These are phyloP conservation scores for Achlya flavicornis DNA, from an alignment of 2,888 invertebrate genomes.

Conservation along the genomic window DNA sequence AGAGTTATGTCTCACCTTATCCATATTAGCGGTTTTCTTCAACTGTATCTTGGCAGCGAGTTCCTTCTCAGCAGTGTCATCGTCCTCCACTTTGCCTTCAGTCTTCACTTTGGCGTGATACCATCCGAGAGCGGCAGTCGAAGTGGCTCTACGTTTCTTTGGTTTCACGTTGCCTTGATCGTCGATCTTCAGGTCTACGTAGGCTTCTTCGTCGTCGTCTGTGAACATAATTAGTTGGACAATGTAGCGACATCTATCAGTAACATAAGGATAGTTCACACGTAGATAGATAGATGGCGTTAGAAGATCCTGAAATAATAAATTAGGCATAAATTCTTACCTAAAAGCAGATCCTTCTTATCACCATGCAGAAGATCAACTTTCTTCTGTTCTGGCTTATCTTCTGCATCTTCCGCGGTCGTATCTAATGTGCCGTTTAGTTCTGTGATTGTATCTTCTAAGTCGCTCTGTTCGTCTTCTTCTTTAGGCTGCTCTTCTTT, in stretches of 20 bases:
- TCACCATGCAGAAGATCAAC: constrained; percentile 69
- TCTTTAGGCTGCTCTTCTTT: constrained; percentile 44
- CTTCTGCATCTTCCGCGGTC: constrained; percentile 40
- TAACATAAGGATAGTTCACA: too few species aligned
- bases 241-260: too few species aligned
- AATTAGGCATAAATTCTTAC: constrained; percentile 39
- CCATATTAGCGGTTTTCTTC: constrained; percentile 71
- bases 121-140: constrained; percentile 55
- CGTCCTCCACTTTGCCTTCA: constrained; percentile 28
- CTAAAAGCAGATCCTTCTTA: constrained; percentile 72
- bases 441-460: constrained; percentile 38
- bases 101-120: constrained; percentile 64
- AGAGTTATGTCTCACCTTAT: constrained; percentile 51
- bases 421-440: constrained; percentile 40
- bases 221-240: constrained; percentile 37
- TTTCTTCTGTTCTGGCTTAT: constrained; percentile 58
- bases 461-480: constrained; percentile 19
- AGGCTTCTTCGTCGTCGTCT: constrained; percentile 73
- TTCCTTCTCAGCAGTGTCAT: constrained; percentile 48
- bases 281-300: too few species aligned
- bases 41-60: constrained; percentile 65
- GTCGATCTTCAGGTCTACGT: constrained; percentile 74
- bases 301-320: not conserved
- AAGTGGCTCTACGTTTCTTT: constrained; percentile 47
- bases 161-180: constrained; percentile 68